A percentile compares a stretch with the other conserved stretches of the same genome.
phyloP scores from a whole-genome alignment of 2,113 vertebrate genomes.

The Heliornis fulica region DNA sequence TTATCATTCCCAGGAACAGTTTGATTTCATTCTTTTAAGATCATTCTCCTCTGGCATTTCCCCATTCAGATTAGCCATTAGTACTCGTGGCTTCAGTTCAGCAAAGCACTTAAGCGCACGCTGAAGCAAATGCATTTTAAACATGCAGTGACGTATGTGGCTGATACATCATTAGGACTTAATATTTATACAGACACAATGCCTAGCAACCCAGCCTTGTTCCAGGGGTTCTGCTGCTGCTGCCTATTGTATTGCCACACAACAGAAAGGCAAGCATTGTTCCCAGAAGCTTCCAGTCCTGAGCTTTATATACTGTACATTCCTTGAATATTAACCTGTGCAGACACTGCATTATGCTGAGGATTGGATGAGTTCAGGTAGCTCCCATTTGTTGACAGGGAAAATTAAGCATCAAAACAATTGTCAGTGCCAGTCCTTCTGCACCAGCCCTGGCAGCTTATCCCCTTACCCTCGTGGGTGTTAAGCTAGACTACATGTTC shows the following conservation, averaged over 20 bases:
- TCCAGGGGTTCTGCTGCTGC: neutral
- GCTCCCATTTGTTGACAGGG: neutral
- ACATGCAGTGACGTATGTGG: neutral
- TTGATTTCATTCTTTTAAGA: conserved; percentile 15
- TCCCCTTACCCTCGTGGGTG: neutral
- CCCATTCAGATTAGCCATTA: conserved; percentile 3
- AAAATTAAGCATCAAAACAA: neutral
- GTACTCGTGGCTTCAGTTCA: conserved; percentile 24
- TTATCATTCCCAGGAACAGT: conserved; percentile 9
- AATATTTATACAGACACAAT: neutral
- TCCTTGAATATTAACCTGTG: neutral
- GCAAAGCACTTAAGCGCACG: neutral
- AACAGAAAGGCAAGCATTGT: neutral
- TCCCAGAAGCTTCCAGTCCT: neutral
- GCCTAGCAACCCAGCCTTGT: conserved; percentile 9
- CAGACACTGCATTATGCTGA: neutral
- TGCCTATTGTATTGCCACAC: neutral
- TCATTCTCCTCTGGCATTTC: neutral
- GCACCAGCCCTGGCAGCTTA: neutral
- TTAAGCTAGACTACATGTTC: neutral
- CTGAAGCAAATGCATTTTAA: conserved; percentile 17
- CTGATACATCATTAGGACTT: neutral
- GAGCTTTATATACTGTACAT: neutral
- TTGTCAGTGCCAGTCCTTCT: neutral
- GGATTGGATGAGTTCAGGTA: neutral